phyloP scores from a whole-genome alignment of 1,140 invertebrate genomes.

The Anagrus nilaparvatae region DNA sequence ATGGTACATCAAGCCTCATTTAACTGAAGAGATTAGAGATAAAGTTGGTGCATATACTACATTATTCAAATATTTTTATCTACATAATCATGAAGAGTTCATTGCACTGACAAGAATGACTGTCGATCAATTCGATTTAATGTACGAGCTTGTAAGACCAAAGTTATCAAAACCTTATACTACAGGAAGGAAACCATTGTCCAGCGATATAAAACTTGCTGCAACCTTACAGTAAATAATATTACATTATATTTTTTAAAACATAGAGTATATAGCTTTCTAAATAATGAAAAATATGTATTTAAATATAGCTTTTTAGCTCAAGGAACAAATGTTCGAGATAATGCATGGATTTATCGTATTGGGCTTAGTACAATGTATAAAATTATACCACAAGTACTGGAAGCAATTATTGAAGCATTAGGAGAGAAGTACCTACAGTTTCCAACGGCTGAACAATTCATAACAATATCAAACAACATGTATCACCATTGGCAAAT shows the following conservation, averaged over 20 bases:
- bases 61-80: neutral
- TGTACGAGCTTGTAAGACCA: neutral
- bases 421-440: neutral
- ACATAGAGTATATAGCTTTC: too few relatives aligned
- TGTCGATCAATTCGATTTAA: neutral
- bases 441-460: neutral
- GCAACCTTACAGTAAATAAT: neutral
- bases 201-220: neutral
- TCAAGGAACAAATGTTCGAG: neutral
- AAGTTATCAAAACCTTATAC: neutral
- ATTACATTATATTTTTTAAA: neutral
- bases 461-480: slow-evolving; percentile 1
- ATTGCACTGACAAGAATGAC: neutral
- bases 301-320: neutral
- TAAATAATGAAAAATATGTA: neutral
- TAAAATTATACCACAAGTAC: neutral
- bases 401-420: neutral
- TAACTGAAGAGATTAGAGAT: neutral
- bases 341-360: neutral
- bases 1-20: neutral
- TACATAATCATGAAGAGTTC: neutral
- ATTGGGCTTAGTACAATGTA: neutral
- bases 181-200: neutral
- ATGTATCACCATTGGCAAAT: slow-evolving; percentile 23
- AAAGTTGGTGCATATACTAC: neutral